Evolutionary conservation across 1,140 invertebrate genomes (phyloP).

Genomic region (Leptopilina boulardi): DNA sequence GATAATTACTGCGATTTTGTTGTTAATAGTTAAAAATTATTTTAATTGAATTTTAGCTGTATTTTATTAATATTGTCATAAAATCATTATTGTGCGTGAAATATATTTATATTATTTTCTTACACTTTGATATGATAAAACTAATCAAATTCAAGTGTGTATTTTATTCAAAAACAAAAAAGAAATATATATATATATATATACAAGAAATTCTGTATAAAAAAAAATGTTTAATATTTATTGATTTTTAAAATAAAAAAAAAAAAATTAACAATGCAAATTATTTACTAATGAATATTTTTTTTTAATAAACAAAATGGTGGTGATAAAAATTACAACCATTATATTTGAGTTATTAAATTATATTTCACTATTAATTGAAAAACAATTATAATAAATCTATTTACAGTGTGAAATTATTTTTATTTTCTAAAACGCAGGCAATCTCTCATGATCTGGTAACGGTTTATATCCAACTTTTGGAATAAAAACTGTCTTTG

Average conservation of each 20-base stretch:
- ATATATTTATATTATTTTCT: slow-evolving; percentile 26
- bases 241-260: no score
- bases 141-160: neutral
- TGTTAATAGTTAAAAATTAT: neutral
- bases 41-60: neutral
- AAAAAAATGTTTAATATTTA: neutral
- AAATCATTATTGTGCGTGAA: neutral
- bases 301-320: no score
- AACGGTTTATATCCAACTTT: neutral
- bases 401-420: no score
- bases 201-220: neutral
- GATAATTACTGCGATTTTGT: neutral
- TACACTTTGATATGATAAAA: neutral
- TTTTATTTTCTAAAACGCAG: neutral
- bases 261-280: no score
- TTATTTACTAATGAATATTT: no score
- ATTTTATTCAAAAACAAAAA: neutral
- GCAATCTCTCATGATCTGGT: slow-evolving; percentile 12
- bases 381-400: no score
- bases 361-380: no score
- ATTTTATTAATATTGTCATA: neutral
- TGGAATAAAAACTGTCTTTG: slow-evolving; percentile 58
- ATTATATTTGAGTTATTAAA: no score
- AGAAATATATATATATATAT: no score
- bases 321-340: no score